Percentiles rank a stretch among this genome's conserved stretches.
phyloP scores from a whole-genome alignment of 2,888 invertebrate genomes.

The Diarsia dahlii region DNA sequence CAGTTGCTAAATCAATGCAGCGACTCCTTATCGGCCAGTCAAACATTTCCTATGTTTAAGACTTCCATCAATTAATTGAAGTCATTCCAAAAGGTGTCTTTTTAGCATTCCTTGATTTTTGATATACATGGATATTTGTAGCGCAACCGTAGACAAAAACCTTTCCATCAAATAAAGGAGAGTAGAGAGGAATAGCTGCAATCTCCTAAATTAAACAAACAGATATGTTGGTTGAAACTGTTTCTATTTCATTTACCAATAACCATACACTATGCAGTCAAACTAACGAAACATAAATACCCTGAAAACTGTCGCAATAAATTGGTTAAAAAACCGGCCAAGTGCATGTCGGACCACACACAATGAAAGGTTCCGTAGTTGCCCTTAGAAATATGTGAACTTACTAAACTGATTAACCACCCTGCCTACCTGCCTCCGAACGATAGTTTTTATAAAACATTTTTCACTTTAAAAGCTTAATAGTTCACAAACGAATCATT shows the following conservation, averaged over 20 bases:
- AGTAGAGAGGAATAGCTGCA: background rate
- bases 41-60: background rate
- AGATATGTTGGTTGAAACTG: background rate
- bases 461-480: too few species aligned
- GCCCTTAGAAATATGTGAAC: too few species aligned
- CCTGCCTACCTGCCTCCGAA: too few species aligned
- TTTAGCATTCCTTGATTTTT: background rate
- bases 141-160: background rate
- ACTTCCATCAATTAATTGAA: background rate
- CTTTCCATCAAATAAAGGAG: background rate
- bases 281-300: background rate
- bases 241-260: background rate
- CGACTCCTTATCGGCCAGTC: background rate
- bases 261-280: background rate
- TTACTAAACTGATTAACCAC: too few species aligned
- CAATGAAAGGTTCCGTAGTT: too few species aligned
- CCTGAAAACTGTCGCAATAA: background rate
- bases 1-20: background rate
- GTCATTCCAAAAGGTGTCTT: background rate
- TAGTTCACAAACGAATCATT: too few species aligned
- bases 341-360: too few species aligned
- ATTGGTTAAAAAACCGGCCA: background rate
- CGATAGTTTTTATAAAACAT: too few species aligned
- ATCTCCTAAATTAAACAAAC: background rate
- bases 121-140: background rate